Conservation (phyloP, 2,113 vertebrate species). For the Anguilla rostrata region DNA sequence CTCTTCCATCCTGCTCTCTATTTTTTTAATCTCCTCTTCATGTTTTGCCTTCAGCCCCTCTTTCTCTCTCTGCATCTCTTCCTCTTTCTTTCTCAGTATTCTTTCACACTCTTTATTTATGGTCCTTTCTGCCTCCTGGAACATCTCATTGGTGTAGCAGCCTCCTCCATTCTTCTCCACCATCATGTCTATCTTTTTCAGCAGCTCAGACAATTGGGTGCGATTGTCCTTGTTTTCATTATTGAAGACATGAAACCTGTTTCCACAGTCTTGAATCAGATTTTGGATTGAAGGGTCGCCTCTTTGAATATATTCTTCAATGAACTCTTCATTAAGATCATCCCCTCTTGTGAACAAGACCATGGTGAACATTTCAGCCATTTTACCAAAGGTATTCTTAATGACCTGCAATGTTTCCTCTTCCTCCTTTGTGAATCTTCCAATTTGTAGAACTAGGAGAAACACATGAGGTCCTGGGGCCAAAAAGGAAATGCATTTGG, state of each 20-base stretch:
- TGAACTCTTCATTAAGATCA: not conserved
- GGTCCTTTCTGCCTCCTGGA: not conserved
- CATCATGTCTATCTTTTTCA: not conserved
- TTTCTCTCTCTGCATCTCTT: slow-evolving; percentile 21
- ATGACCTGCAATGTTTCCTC: not conserved
- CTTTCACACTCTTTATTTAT: not conserved
- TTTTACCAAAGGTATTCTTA: not conserved
- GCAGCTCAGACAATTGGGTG: not conserved
- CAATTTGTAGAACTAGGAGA: slow-evolving; percentile 22
- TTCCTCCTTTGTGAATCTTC: slow-evolving; percentile 9
- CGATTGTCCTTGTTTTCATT: not conserved
- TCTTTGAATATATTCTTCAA: not conserved
- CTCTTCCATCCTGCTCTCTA: not conserved
- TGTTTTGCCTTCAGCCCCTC: slow-evolving; percentile 25
- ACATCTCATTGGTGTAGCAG: slow-evolving; percentile 23
- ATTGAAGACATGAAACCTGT: slow-evolving; percentile 13
- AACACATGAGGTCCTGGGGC: slow-evolving; percentile 38
- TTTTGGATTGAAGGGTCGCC: not conserved
- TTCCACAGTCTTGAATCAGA: not conserved
- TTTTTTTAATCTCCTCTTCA: not conserved
- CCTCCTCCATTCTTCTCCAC: not conserved
- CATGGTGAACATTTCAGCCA: not conserved
- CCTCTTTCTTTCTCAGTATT: not conserved
- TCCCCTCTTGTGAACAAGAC: not conserved
- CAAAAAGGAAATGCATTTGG: slow-evolving; percentile 21